Conservation (phyloP, 2,113 vertebrate genomes). For the Tetrao urogallus region DNA sequence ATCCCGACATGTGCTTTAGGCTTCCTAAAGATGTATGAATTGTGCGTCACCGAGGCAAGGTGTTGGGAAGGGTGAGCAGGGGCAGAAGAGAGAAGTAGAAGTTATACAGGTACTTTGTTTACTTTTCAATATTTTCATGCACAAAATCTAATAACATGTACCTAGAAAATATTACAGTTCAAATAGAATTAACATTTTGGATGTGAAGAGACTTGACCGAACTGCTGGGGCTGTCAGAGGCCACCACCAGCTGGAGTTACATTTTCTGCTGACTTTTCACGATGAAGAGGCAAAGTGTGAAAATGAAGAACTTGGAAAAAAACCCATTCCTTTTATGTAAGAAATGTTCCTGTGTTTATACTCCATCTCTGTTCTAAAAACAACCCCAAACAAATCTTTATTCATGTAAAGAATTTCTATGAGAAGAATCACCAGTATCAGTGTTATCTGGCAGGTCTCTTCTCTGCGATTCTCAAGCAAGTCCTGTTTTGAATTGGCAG, state of each 20-base stretch:
- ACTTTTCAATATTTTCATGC: accelerated
- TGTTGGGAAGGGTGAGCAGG: accelerated
- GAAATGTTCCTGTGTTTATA: neutral
- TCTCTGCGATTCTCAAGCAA: constrained; percentile 55
- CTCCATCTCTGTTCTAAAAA: neutral
- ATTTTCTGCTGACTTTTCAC: neutral
- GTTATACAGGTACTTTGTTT: neutral
- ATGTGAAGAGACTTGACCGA: neutral
- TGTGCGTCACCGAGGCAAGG: accelerated
- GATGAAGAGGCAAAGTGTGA: neutral
- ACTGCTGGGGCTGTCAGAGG: neutral
- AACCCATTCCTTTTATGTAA: neutral
- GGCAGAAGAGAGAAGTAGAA: neutral
- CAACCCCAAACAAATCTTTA: constrained; percentile 33
- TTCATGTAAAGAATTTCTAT: constrained; percentile 60
- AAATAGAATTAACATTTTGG: neutral
- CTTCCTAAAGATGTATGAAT: neutral
- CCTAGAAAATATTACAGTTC: neutral
- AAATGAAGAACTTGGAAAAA: neutral
- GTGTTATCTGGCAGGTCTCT: constrained; percentile 64
- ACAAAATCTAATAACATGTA: accelerated
- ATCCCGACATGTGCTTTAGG: neutral
- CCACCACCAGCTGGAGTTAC: neutral
- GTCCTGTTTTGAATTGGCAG: constrained; percentile 59
- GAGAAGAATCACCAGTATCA: constrained; percentile 44